phyloP scores from a whole-genome alignment of 64 coral and sea anemone species.

The Actinia tenebrosa region DNA sequence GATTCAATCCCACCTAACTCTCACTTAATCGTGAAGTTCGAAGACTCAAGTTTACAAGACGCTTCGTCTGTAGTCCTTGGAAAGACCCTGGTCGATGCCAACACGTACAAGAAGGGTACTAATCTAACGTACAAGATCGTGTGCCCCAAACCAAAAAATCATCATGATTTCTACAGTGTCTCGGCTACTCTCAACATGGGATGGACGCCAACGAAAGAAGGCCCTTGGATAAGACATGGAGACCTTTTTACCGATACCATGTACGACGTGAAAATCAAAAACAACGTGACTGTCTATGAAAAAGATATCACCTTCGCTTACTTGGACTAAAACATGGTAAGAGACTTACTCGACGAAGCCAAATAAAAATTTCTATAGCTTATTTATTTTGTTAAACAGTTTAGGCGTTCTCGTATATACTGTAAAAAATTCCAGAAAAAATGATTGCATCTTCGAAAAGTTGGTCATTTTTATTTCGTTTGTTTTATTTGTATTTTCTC shows the following conservation, averaged over 20 bases:
- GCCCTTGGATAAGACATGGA: conserved; percentile 46
- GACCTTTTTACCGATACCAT: conserved; percentile 68
- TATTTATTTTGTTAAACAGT: neutral
- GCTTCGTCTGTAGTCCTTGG: conserved; percentile 22
- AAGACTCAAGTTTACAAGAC: conserved; percentile 47
- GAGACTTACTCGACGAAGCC: neutral
- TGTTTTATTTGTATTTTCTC: no score
- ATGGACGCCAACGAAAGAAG: conserved; percentile 29
- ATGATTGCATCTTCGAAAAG: no score
- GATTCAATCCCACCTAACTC: conserved; percentile 41
- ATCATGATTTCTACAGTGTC: conserved; percentile 52
- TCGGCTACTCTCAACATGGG: conserved; percentile 76
- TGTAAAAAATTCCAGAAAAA: no score
- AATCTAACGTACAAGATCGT: conserved; percentile 48
- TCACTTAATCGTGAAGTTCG: conserved; percentile 55
- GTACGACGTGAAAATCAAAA: conserved; percentile 20
- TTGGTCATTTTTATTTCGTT: no score
- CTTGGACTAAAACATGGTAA: conserved; percentile 4
- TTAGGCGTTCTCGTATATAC: neutral
- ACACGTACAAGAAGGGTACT: conserved; percentile 22
- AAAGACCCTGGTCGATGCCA: conserved; percentile 33
- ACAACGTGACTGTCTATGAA: conserved; percentile 25
- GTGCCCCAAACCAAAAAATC: conserved; percentile 22
- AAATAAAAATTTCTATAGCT: no score
- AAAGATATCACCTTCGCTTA: conserved; percentile 45